Evolutionary conservation across 2,797 vertebrate species (phyloP), one percentile per base, ranked within the genome.

Genomic region (Thalassophryne amazonica): DNA sequence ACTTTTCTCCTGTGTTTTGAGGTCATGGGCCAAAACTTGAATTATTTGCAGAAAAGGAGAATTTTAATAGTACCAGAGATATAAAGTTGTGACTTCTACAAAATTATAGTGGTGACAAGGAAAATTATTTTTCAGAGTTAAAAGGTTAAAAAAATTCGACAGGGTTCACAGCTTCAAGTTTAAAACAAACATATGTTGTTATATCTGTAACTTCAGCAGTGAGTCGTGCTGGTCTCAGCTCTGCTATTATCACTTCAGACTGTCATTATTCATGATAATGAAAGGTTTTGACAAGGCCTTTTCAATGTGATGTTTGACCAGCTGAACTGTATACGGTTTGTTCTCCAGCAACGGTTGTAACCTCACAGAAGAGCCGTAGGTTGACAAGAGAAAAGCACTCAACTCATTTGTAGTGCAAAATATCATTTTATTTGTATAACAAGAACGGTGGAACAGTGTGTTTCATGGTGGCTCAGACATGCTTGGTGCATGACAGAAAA

Each of bases 241-340:
- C 63, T 20, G 27, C 55, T 61, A 64, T 82, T 73, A 78, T 75
- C 61, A 20, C 34, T 47, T 72, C 48, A 30, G 66, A 49, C 47
- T 18, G 25, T 55, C 53, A 45, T 78, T 74, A 65, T 23, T 77
- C 59, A 51, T 6, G 1, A 41, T 73, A 69, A 80, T 63, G 47
- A 65, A 56, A 54, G 46, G 27, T 58, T 67, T 48, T 47, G 58
- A 50, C 42, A 23, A 52, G 25, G 17, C 36, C 49, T 31, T 76
- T 77, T 61, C 52, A 67, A 1, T 15, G 37, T 6, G 0, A 12
- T 73, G 67, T 81, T 85, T 87, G 69, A 73, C 63, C 76, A 69
- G 80, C 78, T 80, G 76, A 83, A 50, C 45, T 33, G 23, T 32
- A n/a, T n/a, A 19, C n/a, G 9, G 29, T 27, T 23, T 56, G 45